phyloP scores from a whole-genome alignment of 2,113 vertebrate genomes.

The Cheilinus undulatus region DNA sequence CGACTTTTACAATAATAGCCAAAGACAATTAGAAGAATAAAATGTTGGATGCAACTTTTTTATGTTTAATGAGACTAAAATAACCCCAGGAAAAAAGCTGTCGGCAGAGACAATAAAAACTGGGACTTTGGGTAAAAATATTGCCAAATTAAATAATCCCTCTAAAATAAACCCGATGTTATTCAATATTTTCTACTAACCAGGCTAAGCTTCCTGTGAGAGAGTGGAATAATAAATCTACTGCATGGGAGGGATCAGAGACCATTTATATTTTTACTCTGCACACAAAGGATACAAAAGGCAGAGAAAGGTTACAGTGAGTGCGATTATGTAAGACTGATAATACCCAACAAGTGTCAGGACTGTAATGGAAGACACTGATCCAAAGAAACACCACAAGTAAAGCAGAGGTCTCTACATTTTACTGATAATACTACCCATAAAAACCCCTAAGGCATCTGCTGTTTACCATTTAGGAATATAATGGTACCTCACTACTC shows the following conservation, averaged over 20 bases:
- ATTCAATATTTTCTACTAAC: background rate
- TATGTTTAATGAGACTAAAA: too few species aligned
- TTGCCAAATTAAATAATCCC: background rate
- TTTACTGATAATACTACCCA: background rate
- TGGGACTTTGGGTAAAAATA: too few species aligned
- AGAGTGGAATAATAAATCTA: background rate
- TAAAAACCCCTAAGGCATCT: too few species aligned
- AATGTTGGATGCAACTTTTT: too few species aligned
- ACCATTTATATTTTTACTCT: slow-evolving; percentile 6
- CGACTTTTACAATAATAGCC: too few species aligned
- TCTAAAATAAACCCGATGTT: background rate
- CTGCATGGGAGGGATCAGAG: background rate
- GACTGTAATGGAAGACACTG: background rate
- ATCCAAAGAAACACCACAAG: background rate
- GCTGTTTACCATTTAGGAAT: too few species aligned
- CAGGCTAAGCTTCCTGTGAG: background rate
- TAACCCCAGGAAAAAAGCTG: too few species aligned
- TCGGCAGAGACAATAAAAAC: too few species aligned
- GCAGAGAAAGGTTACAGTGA: background rate
- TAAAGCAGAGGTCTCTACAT: background rate
- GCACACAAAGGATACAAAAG: background rate
- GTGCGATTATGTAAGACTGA: background rate
- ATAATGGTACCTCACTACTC: too few species aligned
- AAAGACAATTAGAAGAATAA: too few species aligned
- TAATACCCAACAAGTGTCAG: background rate